phyloP scores from a whole-genome alignment of 2,113 vertebrate genomes.

The Hydropotes inermis region DNA sequence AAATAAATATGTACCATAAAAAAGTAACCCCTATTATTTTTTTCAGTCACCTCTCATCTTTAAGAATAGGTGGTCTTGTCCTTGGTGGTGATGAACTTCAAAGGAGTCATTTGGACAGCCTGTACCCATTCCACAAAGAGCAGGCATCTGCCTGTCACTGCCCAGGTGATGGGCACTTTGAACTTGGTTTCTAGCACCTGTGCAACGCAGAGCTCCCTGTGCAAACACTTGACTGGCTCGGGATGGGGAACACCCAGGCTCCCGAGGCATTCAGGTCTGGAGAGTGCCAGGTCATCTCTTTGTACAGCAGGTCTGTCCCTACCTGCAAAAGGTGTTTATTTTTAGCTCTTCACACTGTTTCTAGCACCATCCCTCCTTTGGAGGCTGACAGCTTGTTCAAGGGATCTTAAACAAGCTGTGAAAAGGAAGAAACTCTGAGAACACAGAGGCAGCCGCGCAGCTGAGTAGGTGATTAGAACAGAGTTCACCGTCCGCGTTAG shows the following conservation, averaged over 20 bases:
- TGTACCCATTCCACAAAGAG: not conserved
- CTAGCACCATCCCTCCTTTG: conserved; percentile 13
- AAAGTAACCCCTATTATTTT: not conserved
- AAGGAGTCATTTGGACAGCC: not conserved
- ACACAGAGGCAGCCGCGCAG: not conserved
- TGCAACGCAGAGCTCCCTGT: not conserved
- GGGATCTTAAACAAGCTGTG: conserved; percentile 61
- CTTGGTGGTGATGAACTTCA: not conserved
- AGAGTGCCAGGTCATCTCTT: conserved; percentile 17
- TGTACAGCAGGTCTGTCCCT: not conserved
- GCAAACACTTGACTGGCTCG: not conserved
- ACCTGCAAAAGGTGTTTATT: conserved; percentile 43
- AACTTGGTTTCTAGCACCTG: not conserved
- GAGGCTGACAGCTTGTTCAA: conserved; percentile 44
- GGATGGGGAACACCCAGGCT: not conserved
- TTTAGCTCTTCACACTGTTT: conserved; percentile 46
- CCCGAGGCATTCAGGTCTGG: not conserved
- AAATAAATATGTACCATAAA: not conserved
- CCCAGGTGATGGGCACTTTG: not conserved
- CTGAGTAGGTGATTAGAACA: conserved; percentile 25
- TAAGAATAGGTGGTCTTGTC: not conserved
- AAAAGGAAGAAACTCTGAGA: conserved; percentile 46
- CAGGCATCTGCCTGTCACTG: not conserved
- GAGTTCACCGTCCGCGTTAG: conserved; percentile 41
- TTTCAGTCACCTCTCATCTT: not conserved